A percentile compares a stretch with the other conserved stretches of the same genome.
These are phyloP conservation scores for Ctenopoma kingsleyae DNA, from an alignment of 2,797 vertebrate genomes.

Conservation along the genomic window DNA sequence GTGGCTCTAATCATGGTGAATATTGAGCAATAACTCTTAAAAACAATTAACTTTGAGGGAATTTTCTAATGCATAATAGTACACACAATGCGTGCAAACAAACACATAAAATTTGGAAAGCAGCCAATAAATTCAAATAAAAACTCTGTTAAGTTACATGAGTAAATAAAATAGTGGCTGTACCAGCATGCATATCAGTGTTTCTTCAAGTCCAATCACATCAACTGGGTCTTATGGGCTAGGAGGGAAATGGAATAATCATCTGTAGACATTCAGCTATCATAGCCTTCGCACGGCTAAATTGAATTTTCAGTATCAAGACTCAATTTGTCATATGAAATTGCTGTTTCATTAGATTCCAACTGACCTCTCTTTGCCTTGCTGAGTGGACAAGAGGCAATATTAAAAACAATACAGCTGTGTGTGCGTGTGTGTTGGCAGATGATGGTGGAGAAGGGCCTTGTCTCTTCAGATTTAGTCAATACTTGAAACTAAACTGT, in stretches of 20 bases:
- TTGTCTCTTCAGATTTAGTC: constrained; percentile 40
- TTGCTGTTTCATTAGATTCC: constrained; percentile 69
- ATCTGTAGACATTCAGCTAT: constrained; percentile 58
- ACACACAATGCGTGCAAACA: background rate
- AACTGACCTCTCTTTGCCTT: constrained; percentile 58
- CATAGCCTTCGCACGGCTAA: constrained; percentile 33
- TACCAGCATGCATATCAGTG: constrained; percentile 8
- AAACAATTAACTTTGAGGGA: constrained; percentile 24
- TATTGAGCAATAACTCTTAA: constrained; percentile 32
- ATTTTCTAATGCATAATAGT: constrained; percentile 8
- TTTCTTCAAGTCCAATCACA: constrained; percentile 54
- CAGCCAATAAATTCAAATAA: constrained; percentile 36
- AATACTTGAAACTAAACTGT: constrained; percentile 20
- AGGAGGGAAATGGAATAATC: constrained; percentile 49
- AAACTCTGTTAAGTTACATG: constrained; percentile 25
- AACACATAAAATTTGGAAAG: constrained; percentile 6
- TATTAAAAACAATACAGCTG: constrained; percentile 34
- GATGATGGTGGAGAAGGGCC: background rate
- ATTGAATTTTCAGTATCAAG: constrained; percentile 60
- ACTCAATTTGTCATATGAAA: constrained; percentile 71
- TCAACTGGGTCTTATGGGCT: constrained; percentile 40
- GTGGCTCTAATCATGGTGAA: constrained; percentile 41
- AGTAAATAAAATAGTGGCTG: constrained; percentile 25
- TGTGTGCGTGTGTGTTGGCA: background rate
- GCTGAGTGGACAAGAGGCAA: constrained; percentile 29